Evolutionary conservation across 1,140 invertebrate species (phyloP), one percentile per base, ranked within the genome.

Genomic region (Choristoneura fumiferana): DNA sequence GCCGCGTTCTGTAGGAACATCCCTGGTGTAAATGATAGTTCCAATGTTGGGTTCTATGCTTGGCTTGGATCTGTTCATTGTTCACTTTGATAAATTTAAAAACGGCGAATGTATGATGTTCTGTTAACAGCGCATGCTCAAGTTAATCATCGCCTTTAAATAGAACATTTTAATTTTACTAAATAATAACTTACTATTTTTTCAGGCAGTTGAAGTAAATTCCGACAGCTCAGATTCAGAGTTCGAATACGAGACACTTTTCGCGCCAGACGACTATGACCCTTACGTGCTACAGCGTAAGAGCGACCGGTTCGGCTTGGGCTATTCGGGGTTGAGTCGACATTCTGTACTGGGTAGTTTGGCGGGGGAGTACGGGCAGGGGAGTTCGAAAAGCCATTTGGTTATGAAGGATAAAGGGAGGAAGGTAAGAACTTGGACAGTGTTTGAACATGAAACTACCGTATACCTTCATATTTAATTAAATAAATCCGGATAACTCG

Each of bases 221-320:
- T 60, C 64, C 3, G 71, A 73, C 10, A 89, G 81, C 45, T 92
- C 92, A 0, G 89, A 84, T 45, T 92, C 92, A 0, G 93, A 94
- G 58, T 92, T 93, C 43, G 91, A 94, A 29, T 91, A 91, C 29
- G 85, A 92, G 36, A 84, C 93, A 0, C 92, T 94, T 8, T 96
- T 97, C 87, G 96, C 96, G n/a, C 96, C 96, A 4, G 94, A 95
- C 78, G 97, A 98, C 86, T 94, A 94, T 68, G 93, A 94, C 60
- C 91, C 93, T 8, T 92, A 94, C 64, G 82, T 94, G 4, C 92
- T 94, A 57, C 91, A 91, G 33, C 92, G 94, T 18, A 98, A 99
- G 88, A 92, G 93, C 55, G 94, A 97, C 87, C 91, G 89, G 14
- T 97, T 96, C 79, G 96, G 96, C 0, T 91, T 99, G 38, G 98